phyloP scores from a whole-genome alignment of 2,113 vertebrate genomes.

The Neopipo cinnamomea region DNA sequence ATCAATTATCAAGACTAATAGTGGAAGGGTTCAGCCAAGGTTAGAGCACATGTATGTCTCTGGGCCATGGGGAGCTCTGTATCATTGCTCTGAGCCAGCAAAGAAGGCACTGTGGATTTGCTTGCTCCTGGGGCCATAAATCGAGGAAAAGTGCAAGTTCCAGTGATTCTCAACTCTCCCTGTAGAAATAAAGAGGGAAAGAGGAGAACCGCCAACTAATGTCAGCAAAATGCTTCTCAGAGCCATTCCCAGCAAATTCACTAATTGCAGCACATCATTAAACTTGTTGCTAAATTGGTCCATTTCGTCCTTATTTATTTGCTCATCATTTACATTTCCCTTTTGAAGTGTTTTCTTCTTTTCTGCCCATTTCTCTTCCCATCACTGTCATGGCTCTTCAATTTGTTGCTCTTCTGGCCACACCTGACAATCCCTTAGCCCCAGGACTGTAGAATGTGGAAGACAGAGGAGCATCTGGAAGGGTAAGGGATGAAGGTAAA shows the following conservation, averaged over 20 bases:
- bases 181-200: not conserved
- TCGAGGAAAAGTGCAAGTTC: not conserved
- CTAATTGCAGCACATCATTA: not conserved
- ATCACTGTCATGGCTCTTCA: not conserved
- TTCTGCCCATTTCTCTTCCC: not conserved
- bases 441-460: not conserved
- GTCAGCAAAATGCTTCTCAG: not conserved
- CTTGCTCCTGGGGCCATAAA: constrained; percentile 22
- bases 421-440: not conserved
- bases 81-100: constrained; percentile 28
- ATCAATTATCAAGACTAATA: constrained; percentile 52
- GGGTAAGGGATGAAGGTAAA: not conserved
- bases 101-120: constrained; percentile 5
- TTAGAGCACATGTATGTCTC: constrained; percentile 34
- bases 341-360: not conserved
- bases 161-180: not conserved
- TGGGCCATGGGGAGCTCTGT: constrained; percentile 29
- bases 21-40: constrained; percentile 62
- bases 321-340: not conserved
- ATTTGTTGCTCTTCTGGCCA: not conserved
- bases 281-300: not conserved
- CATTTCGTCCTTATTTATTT: not conserved
- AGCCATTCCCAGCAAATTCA: not conserved
- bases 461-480: not conserved
- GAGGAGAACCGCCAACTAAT: not conserved